These are phyloP conservation scores for Thereva unica DNA, from an alignment of 2,888 invertebrate species.

Conservation along the genomic window DNA sequence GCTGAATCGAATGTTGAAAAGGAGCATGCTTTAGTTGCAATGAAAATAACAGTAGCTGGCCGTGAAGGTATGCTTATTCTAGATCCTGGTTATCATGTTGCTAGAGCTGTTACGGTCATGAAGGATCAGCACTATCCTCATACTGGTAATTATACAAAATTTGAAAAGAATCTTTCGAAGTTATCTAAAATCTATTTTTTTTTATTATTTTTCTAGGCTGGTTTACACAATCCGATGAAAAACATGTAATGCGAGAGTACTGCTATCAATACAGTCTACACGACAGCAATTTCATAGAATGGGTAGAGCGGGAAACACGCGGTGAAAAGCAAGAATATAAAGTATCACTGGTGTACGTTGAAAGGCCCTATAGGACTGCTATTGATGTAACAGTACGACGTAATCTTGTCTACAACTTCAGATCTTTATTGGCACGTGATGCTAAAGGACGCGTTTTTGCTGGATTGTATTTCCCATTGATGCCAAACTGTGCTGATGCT, in stretches of 20 bases:
- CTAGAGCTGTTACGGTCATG: constrained; percentile 85
- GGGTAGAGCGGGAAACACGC: constrained; percentile 80
- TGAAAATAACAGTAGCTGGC: constrained; percentile 73
- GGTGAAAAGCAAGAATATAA: constrained; percentile 67
- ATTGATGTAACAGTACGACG: constrained; percentile 87
- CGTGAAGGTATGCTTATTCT: constrained; percentile 78
- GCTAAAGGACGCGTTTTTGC: constrained; percentile 82
- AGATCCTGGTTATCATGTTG: constrained; percentile 91
- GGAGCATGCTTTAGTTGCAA: constrained; percentile 83
- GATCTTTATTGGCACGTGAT: constrained; percentile 79
- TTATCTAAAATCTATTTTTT: neutral
- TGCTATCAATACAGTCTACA: constrained; percentile 73
- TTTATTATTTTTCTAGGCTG: constrained; percentile 62
- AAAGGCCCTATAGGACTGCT: constrained; percentile 77
- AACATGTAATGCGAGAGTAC: constrained; percentile 78
- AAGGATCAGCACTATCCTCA: constrained; percentile 82
- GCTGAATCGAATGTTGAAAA: constrained; percentile 67
- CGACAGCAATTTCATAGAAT: constrained; percentile 78
- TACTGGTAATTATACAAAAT: constrained; percentile 60
- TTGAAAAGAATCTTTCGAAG: too few relatives aligned
- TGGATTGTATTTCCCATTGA: constrained; percentile 83
- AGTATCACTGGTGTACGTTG: constrained; percentile 77
- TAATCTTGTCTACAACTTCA: constrained; percentile 80
- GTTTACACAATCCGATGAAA: constrained; percentile 81
- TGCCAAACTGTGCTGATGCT: constrained; percentile 61